Base-by-base conservation (phyloP, 2,888 invertebrate species). In the Tromatobia lineatoria region DNA sequence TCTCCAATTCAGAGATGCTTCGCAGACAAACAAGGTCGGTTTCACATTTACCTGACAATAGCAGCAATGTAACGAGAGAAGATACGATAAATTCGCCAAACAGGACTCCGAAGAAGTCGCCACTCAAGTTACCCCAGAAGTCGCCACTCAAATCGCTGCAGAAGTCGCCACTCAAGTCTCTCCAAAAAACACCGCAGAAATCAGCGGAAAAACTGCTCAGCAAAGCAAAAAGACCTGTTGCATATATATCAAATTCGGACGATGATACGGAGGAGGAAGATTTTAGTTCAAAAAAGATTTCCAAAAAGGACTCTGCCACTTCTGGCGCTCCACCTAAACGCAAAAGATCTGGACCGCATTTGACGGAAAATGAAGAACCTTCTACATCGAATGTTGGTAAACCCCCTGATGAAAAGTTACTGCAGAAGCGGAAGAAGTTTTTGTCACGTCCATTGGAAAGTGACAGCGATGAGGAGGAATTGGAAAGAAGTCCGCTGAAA, bases 1-100 rank as follows among this genome's bases (percentile, higher is more conserved):
- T 81, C 0, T 87, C 86, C 1, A 87, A 84, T 50, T 67, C 86
- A 10, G 74, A 78, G 23, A 61, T 74, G 29, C 79, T 86, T 6
- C 80, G 82, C 0, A 70, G 81, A 54, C 80, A 81, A 83, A 57
- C 67, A 11, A 54, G 59, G 54, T 54, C 67, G 0, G 8, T 6
- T 1, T 47, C 79, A 29, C 57, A 52, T 25, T 23, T 76, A 29
- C 11, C 69, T 1, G 64, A 67, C 13, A 10, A 6, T 1, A 29
- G 15, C 52, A 61, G 45, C 10, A 57, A 18, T 8, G 13, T 38
- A 1, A 11, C 8, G 11, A 64, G 23, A 20, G 38, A 34, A 29
- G 38, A 38, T 3, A 10, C 11, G n/a, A 6, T 13, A 18, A 34
- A 61, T 6, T 75, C 52, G 11, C 23, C 34, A 23, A 64, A 15